Evolutionary conservation across 2,113 vertebrate species (phyloP).

Genomic region (Elanus axillaris): DNA sequence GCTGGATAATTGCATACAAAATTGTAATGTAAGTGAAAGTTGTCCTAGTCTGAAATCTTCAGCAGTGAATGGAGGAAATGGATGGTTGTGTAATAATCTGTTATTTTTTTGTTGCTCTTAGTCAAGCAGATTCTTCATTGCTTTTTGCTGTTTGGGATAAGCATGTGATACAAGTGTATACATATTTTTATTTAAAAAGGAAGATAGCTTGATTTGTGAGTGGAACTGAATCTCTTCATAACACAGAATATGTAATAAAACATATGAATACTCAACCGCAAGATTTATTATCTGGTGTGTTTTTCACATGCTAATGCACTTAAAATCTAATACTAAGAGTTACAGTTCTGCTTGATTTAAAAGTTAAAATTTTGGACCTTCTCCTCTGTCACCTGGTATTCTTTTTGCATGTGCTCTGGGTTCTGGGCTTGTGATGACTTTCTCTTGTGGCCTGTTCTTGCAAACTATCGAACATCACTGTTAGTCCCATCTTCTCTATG

Average conservation of each 20-base stretch:
- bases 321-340: not conserved
- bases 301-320: not conserved
- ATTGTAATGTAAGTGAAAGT: not conserved
- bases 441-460: not conserved
- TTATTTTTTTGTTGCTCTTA: not conserved
- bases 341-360: not conserved
- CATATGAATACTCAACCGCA: fast-evolving
- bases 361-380: not conserved
- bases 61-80: not conserved
- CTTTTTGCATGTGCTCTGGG: not conserved
- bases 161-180: not conserved
- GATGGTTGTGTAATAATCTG: not conserved
- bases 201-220: not conserved
- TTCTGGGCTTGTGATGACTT: not conserved
- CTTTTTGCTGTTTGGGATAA: not conserved
- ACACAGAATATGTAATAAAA: not conserved
- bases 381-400: not conserved
- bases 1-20: not conserved
- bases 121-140: not conserved
- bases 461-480: not conserved
- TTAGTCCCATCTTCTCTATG: not conserved
- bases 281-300: not conserved
- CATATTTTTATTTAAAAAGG: not conserved
- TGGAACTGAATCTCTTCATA: not conserved
- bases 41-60: not conserved